These are phyloP conservation scores for Diplodus puntazzo DNA, from an alignment of 2,797 vertebrate genomes.

Conservation along the genomic window DNA sequence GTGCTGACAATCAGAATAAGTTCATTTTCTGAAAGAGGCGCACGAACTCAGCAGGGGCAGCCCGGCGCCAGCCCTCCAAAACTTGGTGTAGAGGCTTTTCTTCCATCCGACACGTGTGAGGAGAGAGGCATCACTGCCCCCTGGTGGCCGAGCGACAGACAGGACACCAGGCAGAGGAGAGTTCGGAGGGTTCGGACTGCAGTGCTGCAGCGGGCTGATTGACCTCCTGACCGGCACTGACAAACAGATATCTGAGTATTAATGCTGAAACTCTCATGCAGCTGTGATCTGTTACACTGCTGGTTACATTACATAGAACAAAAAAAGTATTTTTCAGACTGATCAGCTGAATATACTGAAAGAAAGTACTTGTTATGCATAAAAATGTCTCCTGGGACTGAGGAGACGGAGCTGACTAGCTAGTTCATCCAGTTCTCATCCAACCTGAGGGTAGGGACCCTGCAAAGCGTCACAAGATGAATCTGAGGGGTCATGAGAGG, in stretches of 20 bases:
- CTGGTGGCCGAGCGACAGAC: constrained; percentile 38
- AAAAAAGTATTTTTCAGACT: too few relatives aligned
- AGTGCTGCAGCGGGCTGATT: constrained; percentile 17
- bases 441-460: too few relatives aligned
- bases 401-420: too few relatives aligned
- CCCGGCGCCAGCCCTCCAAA: constrained; percentile 16
- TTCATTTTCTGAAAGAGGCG: constrained; percentile 37
- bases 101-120: neutral
- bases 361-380: neutral
- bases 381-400: neutral
- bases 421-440: too few relatives aligned
- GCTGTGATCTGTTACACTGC: neutral
- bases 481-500: neutral
- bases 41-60: constrained; percentile 33
- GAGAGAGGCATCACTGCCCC: constrained; percentile 60
- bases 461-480: too few relatives aligned
- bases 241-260: neutral
- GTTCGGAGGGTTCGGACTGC: neutral
- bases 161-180: too few relatives aligned
- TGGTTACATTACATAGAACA: neutral
- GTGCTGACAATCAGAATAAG: constrained; percentile 19
- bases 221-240: constrained; percentile 18
- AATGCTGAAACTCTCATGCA: neutral
- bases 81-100: neutral
- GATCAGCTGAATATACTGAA: too few relatives aligned